phyloP scores from a whole-genome alignment of 2,888 invertebrate genomes.

The Melangyna quadrimaculata region DNA sequence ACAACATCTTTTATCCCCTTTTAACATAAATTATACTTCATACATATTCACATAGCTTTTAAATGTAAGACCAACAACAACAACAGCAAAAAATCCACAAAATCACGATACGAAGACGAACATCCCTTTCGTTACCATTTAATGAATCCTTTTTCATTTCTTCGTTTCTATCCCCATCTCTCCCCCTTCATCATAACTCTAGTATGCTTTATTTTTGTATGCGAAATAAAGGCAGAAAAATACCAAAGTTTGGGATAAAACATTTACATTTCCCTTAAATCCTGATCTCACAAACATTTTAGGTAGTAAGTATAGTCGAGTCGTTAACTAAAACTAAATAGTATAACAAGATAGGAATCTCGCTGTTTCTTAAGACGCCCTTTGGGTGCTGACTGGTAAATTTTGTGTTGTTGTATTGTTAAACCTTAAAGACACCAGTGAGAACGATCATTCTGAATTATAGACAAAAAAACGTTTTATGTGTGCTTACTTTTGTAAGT shows the following conservation, averaged over 20 bases:
- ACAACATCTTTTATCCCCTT: not conserved
- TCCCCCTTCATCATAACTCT: not conserved
- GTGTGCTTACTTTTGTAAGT: not conserved
- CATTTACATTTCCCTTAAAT: constrained; percentile 57
- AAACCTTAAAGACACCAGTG: constrained; percentile 41
- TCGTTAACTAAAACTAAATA: constrained; percentile 70
- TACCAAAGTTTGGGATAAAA: constrained; percentile 33
- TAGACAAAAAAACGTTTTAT: constrained; percentile 46
- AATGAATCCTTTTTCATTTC: constrained; percentile 55
- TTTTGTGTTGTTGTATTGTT: constrained; percentile 14
- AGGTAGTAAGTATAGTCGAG: not conserved
- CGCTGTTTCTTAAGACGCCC: constrained; percentile 48
- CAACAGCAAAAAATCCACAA: constrained; percentile 38
- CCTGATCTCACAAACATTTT: constrained; percentile 44
- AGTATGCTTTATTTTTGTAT: not conserved
- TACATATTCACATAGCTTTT: constrained; percentile 43
- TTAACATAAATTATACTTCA: constrained; percentile 11
- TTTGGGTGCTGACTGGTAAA: constrained; percentile 37
- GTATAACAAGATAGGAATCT: constrained; percentile 57
- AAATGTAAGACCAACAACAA: constrained; percentile 13
- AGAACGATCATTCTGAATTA: constrained; percentile 38
- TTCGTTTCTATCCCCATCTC: not conserved
- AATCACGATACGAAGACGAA: constrained; percentile 63
- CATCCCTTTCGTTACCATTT: constrained; percentile 63
- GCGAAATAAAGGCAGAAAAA: not conserved